Conservation (phyloP, 2,113 vertebrate species). For the Phoenicopterus ruber region DNA sequence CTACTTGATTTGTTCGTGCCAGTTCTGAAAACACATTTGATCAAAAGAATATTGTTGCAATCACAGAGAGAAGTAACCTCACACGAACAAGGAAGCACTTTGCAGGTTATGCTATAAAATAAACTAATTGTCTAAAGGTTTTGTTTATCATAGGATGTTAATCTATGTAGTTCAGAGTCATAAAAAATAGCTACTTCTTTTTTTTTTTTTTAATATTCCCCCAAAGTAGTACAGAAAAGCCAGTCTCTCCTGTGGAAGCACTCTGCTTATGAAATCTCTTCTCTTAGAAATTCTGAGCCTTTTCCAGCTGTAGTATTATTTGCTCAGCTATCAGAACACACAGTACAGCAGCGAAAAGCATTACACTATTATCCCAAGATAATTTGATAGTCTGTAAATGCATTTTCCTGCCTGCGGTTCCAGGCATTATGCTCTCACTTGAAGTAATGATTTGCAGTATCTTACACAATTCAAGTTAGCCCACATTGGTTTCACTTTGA, state of each 20-base stretch:
- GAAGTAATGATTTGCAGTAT: slow-evolving; percentile 12
- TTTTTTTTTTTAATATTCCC: background rate
- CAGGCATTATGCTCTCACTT: slow-evolving; percentile 14
- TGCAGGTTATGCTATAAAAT: background rate
- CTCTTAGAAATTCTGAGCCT: slow-evolving; percentile 10
- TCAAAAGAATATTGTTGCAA: background rate
- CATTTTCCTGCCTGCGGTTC: slow-evolving; percentile 15
- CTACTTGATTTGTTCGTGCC: background rate
- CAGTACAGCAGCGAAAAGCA: background rate
- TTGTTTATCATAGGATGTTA: background rate
- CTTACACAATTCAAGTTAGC: background rate
- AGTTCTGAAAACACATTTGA: background rate
- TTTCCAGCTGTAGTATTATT: slow-evolving; percentile 23
- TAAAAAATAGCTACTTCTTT: background rate
- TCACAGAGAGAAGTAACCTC: background rate
- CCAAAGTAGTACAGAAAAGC: background rate
- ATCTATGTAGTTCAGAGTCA: background rate
- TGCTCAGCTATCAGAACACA: background rate
- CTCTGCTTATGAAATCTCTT: background rate
- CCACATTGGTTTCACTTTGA: background rate
- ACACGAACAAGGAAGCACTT: background rate
- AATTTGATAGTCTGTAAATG: slow-evolving; percentile 42
- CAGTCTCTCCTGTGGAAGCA: background rate
- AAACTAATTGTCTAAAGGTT: background rate
- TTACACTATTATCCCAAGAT: slow-evolving; percentile 30